Evolutionary conservation across 2,113 vertebrate genomes (phyloP), one percentile per base, ranked within the genome.

Genomic region (Arvicanthis niloticus): DNA sequence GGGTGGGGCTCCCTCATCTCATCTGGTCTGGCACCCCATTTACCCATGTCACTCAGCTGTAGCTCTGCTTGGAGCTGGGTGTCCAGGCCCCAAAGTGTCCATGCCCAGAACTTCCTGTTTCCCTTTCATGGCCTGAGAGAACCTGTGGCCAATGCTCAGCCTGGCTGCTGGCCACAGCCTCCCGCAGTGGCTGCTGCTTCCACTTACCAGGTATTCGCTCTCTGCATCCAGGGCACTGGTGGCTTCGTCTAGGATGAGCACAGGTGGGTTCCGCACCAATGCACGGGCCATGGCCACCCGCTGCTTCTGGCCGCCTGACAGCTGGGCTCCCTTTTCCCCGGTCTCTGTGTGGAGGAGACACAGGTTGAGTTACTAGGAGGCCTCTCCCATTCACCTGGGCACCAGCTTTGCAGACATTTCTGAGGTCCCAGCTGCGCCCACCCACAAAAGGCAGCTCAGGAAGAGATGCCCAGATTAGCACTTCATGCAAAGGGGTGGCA

Each of bases 291-390:
- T 99, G 34, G 99, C 99, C 86, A 99, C 99, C 45, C 99, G 98
- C 96, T 99, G 99, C 97, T 99, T 99, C 98, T 99, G 99, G 10
- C 99, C 99, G 0, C 99, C 99, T 0, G 99, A 99, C 37, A 99
- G 97, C 98, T 99, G 99, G 37, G 99, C 98, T 17, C 99, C 99
- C 96, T 99, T 99, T 93, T 99, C 99, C 24, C 99, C 99, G 0
- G 99, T 99, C 98, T 99, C 99, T 99, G 97, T 0, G 2, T 45
- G 94, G 89, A 34, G 80, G 26, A 62, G 72, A 29, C 87, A 93
- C 60, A 90, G 65, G 31, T 26, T 11, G 19, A 12, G 76, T 51
- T n/a, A 65, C 60, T 3, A 31, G 48, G 86, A 11, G 85, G 37
- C 34, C 21, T 42, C 5, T 26, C 80, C 77, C 53, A 45, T 42